Evolutionary conservation across 2,888 invertebrate species (phyloP).

Genomic region (Phyllotreta striolata): DNA sequence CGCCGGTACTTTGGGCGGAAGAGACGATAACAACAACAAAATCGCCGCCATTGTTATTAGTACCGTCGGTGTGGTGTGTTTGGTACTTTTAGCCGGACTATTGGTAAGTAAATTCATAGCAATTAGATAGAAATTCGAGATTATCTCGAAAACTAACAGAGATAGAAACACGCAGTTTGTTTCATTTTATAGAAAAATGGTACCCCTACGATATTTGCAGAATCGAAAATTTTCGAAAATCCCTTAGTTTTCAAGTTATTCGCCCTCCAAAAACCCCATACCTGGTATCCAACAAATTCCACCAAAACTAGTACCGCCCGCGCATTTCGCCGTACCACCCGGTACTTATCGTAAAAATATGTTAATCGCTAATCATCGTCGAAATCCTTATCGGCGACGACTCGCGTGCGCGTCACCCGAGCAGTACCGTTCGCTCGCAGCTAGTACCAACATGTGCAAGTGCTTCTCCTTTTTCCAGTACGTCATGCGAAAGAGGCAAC

Average conservation of each 20-base stretch:
- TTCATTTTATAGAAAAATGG: too few species aligned
- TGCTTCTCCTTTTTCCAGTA: constrained; percentile 64
- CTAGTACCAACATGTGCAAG: constrained; percentile 11
- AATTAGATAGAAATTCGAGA: constrained; percentile 5
- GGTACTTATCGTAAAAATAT: too few species aligned
- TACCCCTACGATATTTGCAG: too few species aligned
- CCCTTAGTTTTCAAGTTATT: too few species aligned
- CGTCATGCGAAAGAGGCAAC: constrained; percentile 82
- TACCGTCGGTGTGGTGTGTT: constrained; percentile 79
- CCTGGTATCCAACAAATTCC: too few species aligned
- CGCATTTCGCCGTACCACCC: background rate
- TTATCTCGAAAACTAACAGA: background rate
- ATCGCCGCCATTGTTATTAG: constrained; percentile 85
- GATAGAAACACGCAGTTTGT: too few species aligned
- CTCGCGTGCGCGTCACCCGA: background rate
- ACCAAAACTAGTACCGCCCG: too few species aligned
- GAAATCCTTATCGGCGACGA: background rate
- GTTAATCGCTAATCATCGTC: too few species aligned
- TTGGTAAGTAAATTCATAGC: constrained; percentile 68
- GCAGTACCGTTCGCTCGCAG: background rate
- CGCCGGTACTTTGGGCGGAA: constrained; percentile 53
- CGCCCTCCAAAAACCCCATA: too few species aligned
- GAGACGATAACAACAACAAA: constrained; percentile 66
- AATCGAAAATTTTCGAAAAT: too few species aligned
- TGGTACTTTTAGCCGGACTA: constrained; percentile 78